Evolutionary conservation across 1,140 invertebrate species (phyloP), one percentile per base, ranked within the genome.

Genomic region (Anastrepha obliqua): DNA sequence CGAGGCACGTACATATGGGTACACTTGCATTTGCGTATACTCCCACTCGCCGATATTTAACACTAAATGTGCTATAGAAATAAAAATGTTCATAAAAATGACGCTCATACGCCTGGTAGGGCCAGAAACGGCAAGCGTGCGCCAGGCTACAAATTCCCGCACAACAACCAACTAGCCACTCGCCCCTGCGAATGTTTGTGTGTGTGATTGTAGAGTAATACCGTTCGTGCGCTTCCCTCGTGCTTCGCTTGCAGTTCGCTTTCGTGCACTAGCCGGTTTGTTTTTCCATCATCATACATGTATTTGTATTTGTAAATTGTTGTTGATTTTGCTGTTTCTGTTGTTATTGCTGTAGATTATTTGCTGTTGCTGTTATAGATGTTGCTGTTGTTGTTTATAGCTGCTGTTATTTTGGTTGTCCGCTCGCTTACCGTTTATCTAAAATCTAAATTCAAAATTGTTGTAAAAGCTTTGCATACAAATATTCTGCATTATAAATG

Each of bases 401-500:
- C 6, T 39, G 42, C 51, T 78, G 42, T 78, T 47, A 11, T 55
- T 55, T 51, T 78, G n/a, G 9, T 55, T 55, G 44, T 11, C 8
- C 5, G 7, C 42, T 6, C 5, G 39, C 17, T 78, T 47, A 4
- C 39, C 47, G 74, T 47, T 62, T 62, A 87, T 87, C 86, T 67
- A 62, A 87, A 87, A 65, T 87, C 86, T 87, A 87, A 87, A 87
- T 87, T 87, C 86, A 87, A 87, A 87, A 87, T 47, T 81, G 42
- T 81, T 62, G 87, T 87, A 87, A 87, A 87, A 85, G 87, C 74
- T 87, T 87, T 29, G 11, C 87, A 87, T 87, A 74, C 70, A 87
- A 87, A 87, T 87, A 87, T 87, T 87, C 81, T 87, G 87, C 87
- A 87, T 87, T 87, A 87, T 87, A 87, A 87, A 87, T 87, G 87